Base-by-base conservation (phyloP, 2,797 vertebrate genomes). In the Sphenopsis melanotis region DNA sequence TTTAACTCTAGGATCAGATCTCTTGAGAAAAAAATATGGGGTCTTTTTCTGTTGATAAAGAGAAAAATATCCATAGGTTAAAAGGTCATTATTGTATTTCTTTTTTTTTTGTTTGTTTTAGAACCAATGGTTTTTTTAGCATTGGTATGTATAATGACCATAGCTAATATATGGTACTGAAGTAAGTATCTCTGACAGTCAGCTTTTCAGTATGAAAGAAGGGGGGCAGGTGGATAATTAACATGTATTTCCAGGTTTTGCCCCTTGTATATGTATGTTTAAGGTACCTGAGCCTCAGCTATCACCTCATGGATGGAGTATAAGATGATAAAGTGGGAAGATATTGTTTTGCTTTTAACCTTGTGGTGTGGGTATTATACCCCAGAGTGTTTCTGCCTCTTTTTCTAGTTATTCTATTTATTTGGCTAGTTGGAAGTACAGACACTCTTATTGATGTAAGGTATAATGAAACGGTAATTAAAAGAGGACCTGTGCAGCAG, bases 121-220 rank as follows among this genome's bases (percentile, higher is more conserved):
- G 80, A 95, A 66, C 27, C 30, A 78, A 37, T 95, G 52, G 65
- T 89, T 21, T 23, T 87, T 74, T 91, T 94, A 22, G 85, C 24
- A 65, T 60, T 17, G 37, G 17, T 69, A 14, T 68, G 66, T 91
- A 68, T 90, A 91, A 96, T 93, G 87, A 94, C 79, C 77, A 21
- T 92, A 59, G 83, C 82, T 82, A 94, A 94, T 93, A 81, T 47
- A 90, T 76, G 52, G 47, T 78, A n/a, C 34, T 79, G 87, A 86
- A 72, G 44, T 90, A 95, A 86, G 69, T 92, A 72, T 86, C 37
- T 88, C 37, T 77, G 74, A 86, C 90, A 66, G 41, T 76, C 55
- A 69, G n/a, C 47, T 72, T 89, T 89, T 76, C 69, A 75, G 15
- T 59, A n/a, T 81, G 55, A 81, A 91, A 71, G 47, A 85, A 91